Evolutionary conservation across 2,888 invertebrate species (phyloP), one percentile per base, ranked within the genome.

Genomic region (Chrysolina haemoptera): DNA sequence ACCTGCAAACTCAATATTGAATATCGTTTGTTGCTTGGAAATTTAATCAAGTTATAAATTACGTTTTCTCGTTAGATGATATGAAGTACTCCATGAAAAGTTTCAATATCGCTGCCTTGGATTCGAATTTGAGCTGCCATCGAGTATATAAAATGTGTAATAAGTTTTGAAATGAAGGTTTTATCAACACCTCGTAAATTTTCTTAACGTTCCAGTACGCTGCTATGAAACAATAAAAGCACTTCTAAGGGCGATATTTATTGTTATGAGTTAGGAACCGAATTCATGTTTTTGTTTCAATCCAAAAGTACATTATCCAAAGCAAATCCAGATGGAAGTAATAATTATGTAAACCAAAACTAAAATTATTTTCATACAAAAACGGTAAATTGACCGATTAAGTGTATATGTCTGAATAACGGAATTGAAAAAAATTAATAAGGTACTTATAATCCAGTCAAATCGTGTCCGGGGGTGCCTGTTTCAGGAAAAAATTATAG

Each of bases 21-120:
- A 59, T 59, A n/a, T 59, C 59, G 35, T 27, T 22, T 59, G 22
- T 59, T 27, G 59, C 59, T 27, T 6, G n/a, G 10, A 59, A 59
- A 59, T 59, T 59, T 59, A 59, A 59, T 59, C 59, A 59, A 59
- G 59, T 59, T 16, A 59, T 59, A 35, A 59, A 27, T 59, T 59
- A 59, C 14, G n/a, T 59, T 59, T 59, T 59, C 59, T 27, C 59
- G n/a, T 59, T 59, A 59, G 59, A 35, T 27, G 53, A 53, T 18
- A 53, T 18, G 12, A 53, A 12, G 53, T 53, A 20, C 20, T 3
- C 18, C 20, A 14, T 11, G 20, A 18, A 5, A 53, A 53, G 59
- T 59, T 59, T 35, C 59, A 35, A 59, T 59, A 59, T 59, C 35
- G 27, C 27, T 10, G 59, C 59, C 35, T 59, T 59, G 59, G 35